A percentile compares a stretch with the other conserved stretches of the same genome.
Evolutionary conservation across 2,888 invertebrate genomes (phyloP).

Genomic region (Flexamia atlantica): DNA sequence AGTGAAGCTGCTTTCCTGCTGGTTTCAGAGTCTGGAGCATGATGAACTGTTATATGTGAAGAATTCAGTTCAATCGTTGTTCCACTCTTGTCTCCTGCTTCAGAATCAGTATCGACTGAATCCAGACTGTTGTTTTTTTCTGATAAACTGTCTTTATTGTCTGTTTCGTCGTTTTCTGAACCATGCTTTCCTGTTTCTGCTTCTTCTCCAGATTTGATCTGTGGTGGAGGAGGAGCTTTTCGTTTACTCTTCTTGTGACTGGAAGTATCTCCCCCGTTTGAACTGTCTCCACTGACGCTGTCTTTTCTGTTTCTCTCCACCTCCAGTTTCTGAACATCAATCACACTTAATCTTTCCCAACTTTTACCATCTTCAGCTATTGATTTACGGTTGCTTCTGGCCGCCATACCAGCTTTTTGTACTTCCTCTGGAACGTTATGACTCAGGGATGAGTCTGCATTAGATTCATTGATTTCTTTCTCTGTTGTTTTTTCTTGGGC

Average conservation of each 20-base stretch:
- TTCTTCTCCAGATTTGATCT: slow-evolving; percentile 61
- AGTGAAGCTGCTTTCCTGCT: slow-evolving; percentile 87
- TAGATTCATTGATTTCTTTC: slow-evolving; percentile 45
- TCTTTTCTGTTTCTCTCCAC: slow-evolving; percentile 66
- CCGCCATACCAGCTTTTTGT: slow-evolving; percentile 84
- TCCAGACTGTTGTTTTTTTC: slow-evolving; percentile 75
- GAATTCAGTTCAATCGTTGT: slow-evolving; percentile 85
- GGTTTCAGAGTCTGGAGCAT: slow-evolving; percentile 79
- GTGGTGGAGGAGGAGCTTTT: slow-evolving; percentile 84
- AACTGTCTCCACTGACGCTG: slow-evolving; percentile 72
- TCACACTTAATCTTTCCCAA: slow-evolving; percentile 62
- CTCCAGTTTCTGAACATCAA: slow-evolving; percentile 47
- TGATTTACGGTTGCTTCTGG: slow-evolving; percentile 82
- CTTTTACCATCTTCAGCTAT: slow-evolving; percentile 69
- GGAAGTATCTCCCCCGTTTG: slow-evolving; percentile 65
- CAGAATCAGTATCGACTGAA: slow-evolving; percentile 72
- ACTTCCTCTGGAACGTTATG: slow-evolving; percentile 80
- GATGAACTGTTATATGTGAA: slow-evolving; percentile 86
- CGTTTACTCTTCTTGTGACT: slow-evolving; percentile 81
- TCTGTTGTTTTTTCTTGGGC: background rate
- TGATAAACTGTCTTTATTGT: slow-evolving; percentile 62
- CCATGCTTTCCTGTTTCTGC: slow-evolving; percentile 12
- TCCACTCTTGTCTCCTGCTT: slow-evolving; percentile 64
- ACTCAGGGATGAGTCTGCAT: slow-evolving; percentile 69
- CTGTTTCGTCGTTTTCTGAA: slow-evolving; percentile 53